Base-by-base conservation (phyloP, 2,888 invertebrate genomes). In the Lamellibrachia columna region DNA sequence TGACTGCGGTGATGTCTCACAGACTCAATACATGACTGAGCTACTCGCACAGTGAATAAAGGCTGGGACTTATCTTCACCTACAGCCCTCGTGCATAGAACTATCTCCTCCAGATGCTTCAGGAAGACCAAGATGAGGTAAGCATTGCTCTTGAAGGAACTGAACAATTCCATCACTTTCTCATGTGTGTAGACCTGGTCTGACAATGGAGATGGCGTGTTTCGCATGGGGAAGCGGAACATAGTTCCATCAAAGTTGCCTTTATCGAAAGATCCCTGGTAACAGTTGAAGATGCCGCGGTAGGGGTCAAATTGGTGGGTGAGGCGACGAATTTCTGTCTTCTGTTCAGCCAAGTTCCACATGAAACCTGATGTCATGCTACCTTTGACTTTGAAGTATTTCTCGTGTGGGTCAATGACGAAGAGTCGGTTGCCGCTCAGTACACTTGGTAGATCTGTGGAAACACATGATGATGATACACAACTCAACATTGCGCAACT, bases 141-240 rank as follows among this genome's bases (percentile, higher is more conserved):
- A 2, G 95, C 94, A 75, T 95, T 95, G 28, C 94, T 91, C 92
- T 94, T 93, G 93, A 96, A 95, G 75, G 75, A 75, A 75, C 22
- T 75, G 75, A 75, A 75, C 75, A 75, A 75, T 22, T 75, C 22
- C 75, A 75, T 75, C 75, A 75, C 75, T 4, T 75, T 75, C 75
- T 75, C n/a, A 7, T 75, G 75, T 22, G 22, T 75, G 22, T 75
- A 75, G 15, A 75, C 7, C 22, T 75, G 75, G 4, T 75, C 94
- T 28, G 95, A 95, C 15, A 96, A 92, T 7, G 94, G 93, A n/a
- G 96, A 95, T n/a, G 92, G 58, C 11, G 75, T 91, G 53, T 93
- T 92, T 3, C 96, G 94, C n/a, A 96, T 93, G 4, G 96, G 96
- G 93, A 96, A 96, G 94, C 96, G 94, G 93, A 96, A 96, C 90